Conservation (phyloP, 2,797 vertebrate genomes). For the Tamandua tetradactyla region DNA sequence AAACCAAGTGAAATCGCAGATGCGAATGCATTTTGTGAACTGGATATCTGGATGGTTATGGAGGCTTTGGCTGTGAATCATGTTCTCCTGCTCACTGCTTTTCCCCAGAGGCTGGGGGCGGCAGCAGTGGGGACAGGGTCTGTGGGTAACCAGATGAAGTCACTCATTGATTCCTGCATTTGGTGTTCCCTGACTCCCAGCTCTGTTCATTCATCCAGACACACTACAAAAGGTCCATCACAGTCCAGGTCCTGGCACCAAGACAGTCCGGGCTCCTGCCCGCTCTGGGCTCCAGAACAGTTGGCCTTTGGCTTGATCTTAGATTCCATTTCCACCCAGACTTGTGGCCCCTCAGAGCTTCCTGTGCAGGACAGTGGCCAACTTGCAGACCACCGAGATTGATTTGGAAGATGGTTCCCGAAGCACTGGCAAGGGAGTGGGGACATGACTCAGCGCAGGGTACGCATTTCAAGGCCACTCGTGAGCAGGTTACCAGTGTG, state of each 20-base stretch:
- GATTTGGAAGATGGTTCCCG: background rate
- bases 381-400: background rate
- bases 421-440: background rate
- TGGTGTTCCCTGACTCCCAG: background rate
- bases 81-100: background rate
- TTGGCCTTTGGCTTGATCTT: background rate
- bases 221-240: background rate
- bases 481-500: background rate
- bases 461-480: background rate
- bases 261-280: background rate
- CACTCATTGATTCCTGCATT: background rate
- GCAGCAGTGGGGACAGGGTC: background rate
- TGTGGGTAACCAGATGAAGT: rapidly evolving
- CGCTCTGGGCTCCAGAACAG: background rate
- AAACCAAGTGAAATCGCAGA: background rate
- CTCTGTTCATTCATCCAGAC: background rate
- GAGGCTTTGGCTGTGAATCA: background rate
- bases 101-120: too few relatives aligned
- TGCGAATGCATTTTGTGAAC: background rate
- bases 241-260: background rate
- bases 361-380: background rate
- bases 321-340: background rate
- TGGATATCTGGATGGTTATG: background rate
- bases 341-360: background rate
- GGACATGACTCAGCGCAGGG: rapidly evolving